Percentiles rank a stretch among this genome's conserved stretches.
phyloP scores from a whole-genome alignment of 1,140 invertebrate genomes.

The Conus ventricosus region DNA sequence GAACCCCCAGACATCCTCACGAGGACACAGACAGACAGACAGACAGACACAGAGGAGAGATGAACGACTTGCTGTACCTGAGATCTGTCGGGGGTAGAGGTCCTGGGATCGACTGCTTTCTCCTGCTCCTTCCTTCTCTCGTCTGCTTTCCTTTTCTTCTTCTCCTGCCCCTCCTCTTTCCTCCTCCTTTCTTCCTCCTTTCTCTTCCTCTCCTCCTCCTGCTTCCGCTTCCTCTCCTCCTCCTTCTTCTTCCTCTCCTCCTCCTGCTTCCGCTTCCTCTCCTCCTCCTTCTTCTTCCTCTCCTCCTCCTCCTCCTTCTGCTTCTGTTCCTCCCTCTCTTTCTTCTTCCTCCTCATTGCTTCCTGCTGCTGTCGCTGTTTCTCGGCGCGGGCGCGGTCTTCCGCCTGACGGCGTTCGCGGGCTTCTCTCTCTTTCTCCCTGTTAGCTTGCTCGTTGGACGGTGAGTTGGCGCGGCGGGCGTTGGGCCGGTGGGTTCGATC shows the following conservation, averaged over 20 bases:
- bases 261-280: conserved; percentile 16
- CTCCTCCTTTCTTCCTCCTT: background rate
- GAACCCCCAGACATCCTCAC: background rate
- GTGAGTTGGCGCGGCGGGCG: background rate
- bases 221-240: background rate
- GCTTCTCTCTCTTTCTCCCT: conserved; percentile 13
- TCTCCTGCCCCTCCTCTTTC: background rate
- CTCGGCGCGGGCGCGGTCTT: conserved; percentile 17
- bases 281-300: background rate
- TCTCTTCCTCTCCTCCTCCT: conserved; percentile 1
- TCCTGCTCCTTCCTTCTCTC: background rate
- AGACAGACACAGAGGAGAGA: background rate
- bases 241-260: background rate
- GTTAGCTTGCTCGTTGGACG: background rate
- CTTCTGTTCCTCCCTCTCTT: conserved; percentile 14
- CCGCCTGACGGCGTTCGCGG: background rate
- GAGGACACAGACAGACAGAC: background rate
- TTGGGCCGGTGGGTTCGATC: conserved; percentile 15
- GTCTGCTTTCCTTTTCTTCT: background rate
- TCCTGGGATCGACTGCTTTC: background rate
- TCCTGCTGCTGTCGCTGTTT: background rate
- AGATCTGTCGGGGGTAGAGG: background rate
- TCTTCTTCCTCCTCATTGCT: background rate
- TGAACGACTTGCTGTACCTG: background rate
- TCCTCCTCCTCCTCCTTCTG: conserved; percentile 15